A percentile compares a stretch with the other conserved stretches of the same genome.
phyloP scores from a whole-genome alignment of 2,113 vertebrate species.

The Rallus limicola region DNA sequence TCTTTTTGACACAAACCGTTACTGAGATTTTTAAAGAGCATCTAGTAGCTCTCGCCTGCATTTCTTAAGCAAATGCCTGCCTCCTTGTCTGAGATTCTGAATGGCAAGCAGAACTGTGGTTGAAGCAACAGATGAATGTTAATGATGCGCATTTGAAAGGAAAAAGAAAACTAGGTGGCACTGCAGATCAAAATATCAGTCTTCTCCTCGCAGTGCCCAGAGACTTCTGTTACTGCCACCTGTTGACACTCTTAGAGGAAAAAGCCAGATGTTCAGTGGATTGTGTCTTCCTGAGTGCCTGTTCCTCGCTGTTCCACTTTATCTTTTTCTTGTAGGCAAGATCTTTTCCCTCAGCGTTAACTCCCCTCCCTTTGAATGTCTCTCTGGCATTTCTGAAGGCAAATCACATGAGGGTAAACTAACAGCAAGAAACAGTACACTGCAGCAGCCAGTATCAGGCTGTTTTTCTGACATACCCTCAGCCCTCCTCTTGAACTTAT shows the following conservation, averaged over 20 bases:
- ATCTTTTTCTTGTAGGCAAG: not conserved
- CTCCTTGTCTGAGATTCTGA: not conserved
- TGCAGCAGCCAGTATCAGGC: not conserved
- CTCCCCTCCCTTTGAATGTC: not conserved
- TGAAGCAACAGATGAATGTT: not conserved
- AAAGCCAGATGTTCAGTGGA: not conserved
- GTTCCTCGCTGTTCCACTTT: not conserved
- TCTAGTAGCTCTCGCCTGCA: not conserved
- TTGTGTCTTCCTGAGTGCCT: not conserved
- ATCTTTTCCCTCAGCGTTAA: not conserved
- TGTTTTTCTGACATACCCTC: not conserved
- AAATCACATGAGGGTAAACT: not conserved
- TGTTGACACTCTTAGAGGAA: not conserved
- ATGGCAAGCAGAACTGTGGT: not conserved
- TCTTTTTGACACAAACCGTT: too few species aligned
- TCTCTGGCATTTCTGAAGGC: not conserved
- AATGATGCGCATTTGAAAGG: not conserved
- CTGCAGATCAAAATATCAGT: conserved; percentile 10
- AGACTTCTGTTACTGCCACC: not conserved
- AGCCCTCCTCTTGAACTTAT: not conserved
- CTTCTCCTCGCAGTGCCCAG: not conserved
- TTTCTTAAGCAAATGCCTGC: conserved; percentile 7
- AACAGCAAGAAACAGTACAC: not conserved
- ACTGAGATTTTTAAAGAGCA: not conserved
- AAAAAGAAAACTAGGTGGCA: conserved; percentile 52